Evolutionary conservation across 2,113 vertebrate species (phyloP), one percentile per base, ranked within the genome.

Genomic region (Myrmecophaga tridactyla): DNA sequence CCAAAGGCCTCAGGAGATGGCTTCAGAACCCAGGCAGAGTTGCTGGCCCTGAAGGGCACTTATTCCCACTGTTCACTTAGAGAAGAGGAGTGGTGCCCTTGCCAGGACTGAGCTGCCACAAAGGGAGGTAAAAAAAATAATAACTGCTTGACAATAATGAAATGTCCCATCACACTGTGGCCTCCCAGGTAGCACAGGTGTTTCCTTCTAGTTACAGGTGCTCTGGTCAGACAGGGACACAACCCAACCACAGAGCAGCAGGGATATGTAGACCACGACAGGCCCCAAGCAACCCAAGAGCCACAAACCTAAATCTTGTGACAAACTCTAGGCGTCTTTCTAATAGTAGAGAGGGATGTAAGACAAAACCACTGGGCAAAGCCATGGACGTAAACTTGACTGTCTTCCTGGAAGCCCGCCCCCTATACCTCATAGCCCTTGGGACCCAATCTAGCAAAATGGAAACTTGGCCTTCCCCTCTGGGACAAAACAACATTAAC

Each of bases 391-490:
- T 29, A 76, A 15, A 5, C 7, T 41, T 46, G 56, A 53, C 11
- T 65, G 58, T 81, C 56, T 76, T 85, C 58, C 78, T 88, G 39
- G 53, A 94, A 75, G 39, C 82, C 56, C 46, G 13, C 58, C 21
- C 25, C 25, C 36, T 21, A 36, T 3, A 6, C 21, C 80, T 29
- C 69, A 60, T 56, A 62, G 82, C 3, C 31, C 86, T 3, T 65
- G 75, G 1, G 0, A 41, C n/a, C 60, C 58, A 72, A 70, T 27
- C 27, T 63, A 27, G 63, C 63, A 90, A 95, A 92, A 87, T 53
- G n/a, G 94, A 96, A 97, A 78, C 36, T 12, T 53, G 46, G 63
- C 25, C 77, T 94, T 92, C 70, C 6, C 34, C 58, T 83, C 60
- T 67, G 69, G 56, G 48, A 83, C 1, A 67, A 73, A 67, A 63